Base-by-base conservation (phyloP, 2,888 invertebrate species). In the Drepanosiphum platanoidis region DNA sequence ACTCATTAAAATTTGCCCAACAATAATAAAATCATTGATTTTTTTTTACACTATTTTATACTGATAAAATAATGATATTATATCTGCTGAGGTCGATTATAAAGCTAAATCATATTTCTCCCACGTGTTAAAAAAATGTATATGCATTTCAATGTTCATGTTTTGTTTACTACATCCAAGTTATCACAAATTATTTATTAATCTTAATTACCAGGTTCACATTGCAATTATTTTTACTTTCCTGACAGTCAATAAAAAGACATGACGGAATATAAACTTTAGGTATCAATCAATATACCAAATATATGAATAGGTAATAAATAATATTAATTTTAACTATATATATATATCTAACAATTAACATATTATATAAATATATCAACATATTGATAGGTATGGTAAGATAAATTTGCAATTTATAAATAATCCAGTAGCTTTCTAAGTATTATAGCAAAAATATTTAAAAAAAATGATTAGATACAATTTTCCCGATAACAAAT, bases 101-200 rank as follows among this genome's bases (percentile, higher is more conserved):
- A 30, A 39, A 30, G 36, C n/a, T 9, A 61, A 27, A 61, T 39
- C 32, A 39, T 27, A 61, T 58, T 64, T 34, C 58, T 64, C n/a
- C 58, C 22, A 39, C 39, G 32, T 36, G 15, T 39, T 27, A 36
- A 77, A 77, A 39, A 32, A 39, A 3, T 75, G 9, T n/a, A 36
- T 22, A 77, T 39, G 61, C 39, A 77, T 64, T 77, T 64, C 30
- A 77, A 11, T 32, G n/a, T 18, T 39, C n/a, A 5, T 77, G 9
- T 39, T 77, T 5, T 77, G 27, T 61, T 61, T 61, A 61, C 30
- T 77, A 34, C 46, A 34, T 46, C 22, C 32, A 39, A 36, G 34
- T 34, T 79, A 79, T 79, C 68, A 34, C 15, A n/a, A n/a, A 66
- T n/a, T 68, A 18, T 68, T 66, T n/a, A 74, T 30, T 42, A 22